Evolutionary conservation across 1,140 invertebrate genomes (phyloP).

Genomic region (Drosophila kurseongensis): DNA sequence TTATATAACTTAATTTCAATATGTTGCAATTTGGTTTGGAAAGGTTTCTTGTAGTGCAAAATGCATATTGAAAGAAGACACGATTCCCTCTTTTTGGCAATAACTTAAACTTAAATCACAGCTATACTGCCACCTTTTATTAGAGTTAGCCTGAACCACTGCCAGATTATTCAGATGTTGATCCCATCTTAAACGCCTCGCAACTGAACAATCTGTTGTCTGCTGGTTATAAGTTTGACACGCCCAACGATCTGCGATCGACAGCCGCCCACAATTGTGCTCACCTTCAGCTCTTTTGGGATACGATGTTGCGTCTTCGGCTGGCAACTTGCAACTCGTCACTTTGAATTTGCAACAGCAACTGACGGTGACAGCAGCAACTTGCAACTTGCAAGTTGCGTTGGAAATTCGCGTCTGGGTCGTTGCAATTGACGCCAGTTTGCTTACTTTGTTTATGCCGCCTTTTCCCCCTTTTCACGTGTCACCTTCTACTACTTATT

Average conservation of each 20-base stretch:
- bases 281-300: background rate
- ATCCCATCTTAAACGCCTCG: conserved; percentile 10
- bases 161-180: conserved; percentile 1
- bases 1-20: no score
- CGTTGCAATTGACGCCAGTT: conserved; percentile 32
- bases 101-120: no score
- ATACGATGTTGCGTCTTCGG: conserved; percentile 25
- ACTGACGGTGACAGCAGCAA: background rate
- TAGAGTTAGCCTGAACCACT: no score
- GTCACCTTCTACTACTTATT: conserved; percentile 1
- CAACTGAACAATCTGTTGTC: background rate
- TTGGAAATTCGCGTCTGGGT: conserved; percentile 21
- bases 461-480: background rate
- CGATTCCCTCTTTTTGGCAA: no score
- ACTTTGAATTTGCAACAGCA: conserved; percentile 6
- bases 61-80: no score
- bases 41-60: no score
- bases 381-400: background rate
- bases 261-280: background rate
- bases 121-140: no score
- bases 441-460: conserved; percentile 22
- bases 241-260: background rate
- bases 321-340: conserved; percentile 12
- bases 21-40: no score
- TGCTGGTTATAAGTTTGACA: background rate